Base-by-base conservation (phyloP, 2,797 vertebrate species). In the Malurus splendens region DNA sequence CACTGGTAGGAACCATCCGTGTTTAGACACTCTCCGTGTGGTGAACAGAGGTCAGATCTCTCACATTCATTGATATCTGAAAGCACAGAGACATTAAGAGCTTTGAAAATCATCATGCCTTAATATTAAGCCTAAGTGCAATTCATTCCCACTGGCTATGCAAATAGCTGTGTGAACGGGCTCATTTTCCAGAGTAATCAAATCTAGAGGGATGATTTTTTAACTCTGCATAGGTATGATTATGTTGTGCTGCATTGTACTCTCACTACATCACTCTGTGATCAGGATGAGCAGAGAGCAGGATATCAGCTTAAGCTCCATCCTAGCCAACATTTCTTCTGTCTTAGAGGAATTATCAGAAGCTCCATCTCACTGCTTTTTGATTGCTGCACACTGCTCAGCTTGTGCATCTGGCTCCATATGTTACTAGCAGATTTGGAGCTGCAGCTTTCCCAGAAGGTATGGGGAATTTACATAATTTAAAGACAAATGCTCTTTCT, bases 21-120 rank as follows among this genome's bases (percentile, higher is more conserved):
- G 97, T 99, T 99, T 7, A 98, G 93, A 95, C 99, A 99, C n/a
- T 98, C 96, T 19, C 98, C 98, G 0, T 98, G 96, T 25, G 98
- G 97, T 33, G 95, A 96, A 30, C 98, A 99, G 56, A 98, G 96
- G 57, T 98, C 98, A 3, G 97, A 91, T 50, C 97, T 97, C 16
- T 98, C 97, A 95, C 99, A 99, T 94, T 99, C 99, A 52, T 99
- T 98, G 71, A 99, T 95, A 96, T 99, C 99, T 99, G 96, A 65
- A 96, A 68, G 82, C 68, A 90, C 23, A 92, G 47, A 89, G n/a
- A 73, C 24, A 60, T 80, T 55, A 82, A 51, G 24, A 45, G 24
- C 28, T 84, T 76, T 86, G 66, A 41, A 74, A 77, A 52, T 39
- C 44, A 73, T 45, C 18, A 32, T 3, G 4, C 20, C 23, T 77